Percentiles rank a stretch among this genome's conserved stretches.
Conservation (phyloP, 2,888 invertebrate species). For the Pachymerium ferrugineum region DNA sequence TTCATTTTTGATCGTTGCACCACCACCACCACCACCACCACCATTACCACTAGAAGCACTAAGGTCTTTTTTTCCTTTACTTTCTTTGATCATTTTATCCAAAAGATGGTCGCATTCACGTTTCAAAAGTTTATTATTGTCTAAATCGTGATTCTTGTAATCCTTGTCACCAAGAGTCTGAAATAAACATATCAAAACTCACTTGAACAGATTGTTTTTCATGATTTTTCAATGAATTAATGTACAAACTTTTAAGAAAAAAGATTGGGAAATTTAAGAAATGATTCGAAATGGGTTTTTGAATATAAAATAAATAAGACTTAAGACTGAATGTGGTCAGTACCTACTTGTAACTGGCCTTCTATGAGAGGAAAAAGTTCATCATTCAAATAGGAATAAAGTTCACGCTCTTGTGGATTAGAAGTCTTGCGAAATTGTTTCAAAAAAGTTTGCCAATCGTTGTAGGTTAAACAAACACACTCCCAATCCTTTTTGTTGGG, state of each 20-base stretch:
- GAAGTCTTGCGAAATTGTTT: constrained; percentile 41
- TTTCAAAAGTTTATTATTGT: constrained; percentile 36
- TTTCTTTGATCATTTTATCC: constrained; percentile 40
- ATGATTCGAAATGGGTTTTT: not conserved
- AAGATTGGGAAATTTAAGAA: not conserved
- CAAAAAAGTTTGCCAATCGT: constrained; percentile 41
- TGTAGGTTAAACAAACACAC: constrained; percentile 41
- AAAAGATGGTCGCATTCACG: constrained; percentile 32
- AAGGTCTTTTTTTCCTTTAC: constrained; percentile 39
- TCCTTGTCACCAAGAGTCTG: constrained; percentile 23
- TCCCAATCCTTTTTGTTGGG: constrained; percentile 41
- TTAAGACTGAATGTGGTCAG: constrained; percentile 32
- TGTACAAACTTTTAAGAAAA: not conserved
- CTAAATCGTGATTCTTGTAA: constrained; percentile 29
- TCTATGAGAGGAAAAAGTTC: constrained; percentile 42
- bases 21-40: not conserved
- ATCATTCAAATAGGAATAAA: constrained; percentile 41
- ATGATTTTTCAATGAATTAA: not conserved
- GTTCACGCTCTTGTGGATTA: constrained; percentile 40
- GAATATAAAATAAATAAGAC: not conserved
- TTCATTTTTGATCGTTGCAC: constrained; percentile 33
- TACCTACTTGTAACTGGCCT: constrained; percentile 41
- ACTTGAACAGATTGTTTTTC: not conserved
- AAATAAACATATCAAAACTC: not conserved
- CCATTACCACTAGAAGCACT: constrained; percentile 30